A percentile compares a stretch with the other conserved stretches of the same genome.
phyloP scores from a whole-genome alignment of 2,797 vertebrate genomes.

The Gila robusta region DNA sequence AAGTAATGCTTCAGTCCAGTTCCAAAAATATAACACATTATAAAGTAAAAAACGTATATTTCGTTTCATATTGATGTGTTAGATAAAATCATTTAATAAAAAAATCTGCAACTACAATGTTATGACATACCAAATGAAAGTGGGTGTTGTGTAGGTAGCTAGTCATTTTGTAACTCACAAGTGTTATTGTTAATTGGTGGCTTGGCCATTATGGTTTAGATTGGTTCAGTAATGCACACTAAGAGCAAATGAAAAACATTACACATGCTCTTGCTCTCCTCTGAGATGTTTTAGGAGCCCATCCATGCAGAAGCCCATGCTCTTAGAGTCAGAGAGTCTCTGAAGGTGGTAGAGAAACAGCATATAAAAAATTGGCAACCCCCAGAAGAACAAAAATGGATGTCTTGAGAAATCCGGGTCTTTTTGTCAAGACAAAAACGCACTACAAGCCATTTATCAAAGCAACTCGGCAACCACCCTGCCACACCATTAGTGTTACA shows the following conservation, averaged over 20 bases:
- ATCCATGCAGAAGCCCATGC: constrained; percentile 32
- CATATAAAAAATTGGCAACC: constrained; percentile 45
- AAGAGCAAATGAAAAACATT: constrained; percentile 36
- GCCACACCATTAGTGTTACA: constrained; percentile 48
- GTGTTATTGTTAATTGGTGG: constrained; percentile 4
- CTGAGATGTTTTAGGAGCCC: constrained; percentile 27
- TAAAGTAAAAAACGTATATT: not conserved
- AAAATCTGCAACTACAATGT: not conserved
- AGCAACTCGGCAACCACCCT: constrained; percentile 17
- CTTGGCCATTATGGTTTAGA: constrained; percentile 11
- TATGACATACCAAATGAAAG: not conserved
- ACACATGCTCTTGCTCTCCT: not conserved
- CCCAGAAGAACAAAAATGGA: constrained; percentile 42
- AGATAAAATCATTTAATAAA: not conserved
- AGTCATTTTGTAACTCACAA: not conserved
- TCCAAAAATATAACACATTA: not conserved
- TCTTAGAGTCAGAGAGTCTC: constrained; percentile 32
- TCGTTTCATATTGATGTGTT: not conserved
- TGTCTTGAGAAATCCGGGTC: constrained; percentile 37
- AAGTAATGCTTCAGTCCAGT: not conserved
- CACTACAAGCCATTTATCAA: constrained; percentile 48
- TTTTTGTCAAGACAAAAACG: constrained; percentile 47
- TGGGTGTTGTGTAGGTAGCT: not conserved
- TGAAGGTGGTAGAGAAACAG: constrained; percentile 26
- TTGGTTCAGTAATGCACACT: constrained; percentile 32